Percentiles rank a stretch among this genome's conserved stretches.
phyloP scores from a whole-genome alignment of 2,888 invertebrate genomes.

The Epistrophella euchroma region DNA sequence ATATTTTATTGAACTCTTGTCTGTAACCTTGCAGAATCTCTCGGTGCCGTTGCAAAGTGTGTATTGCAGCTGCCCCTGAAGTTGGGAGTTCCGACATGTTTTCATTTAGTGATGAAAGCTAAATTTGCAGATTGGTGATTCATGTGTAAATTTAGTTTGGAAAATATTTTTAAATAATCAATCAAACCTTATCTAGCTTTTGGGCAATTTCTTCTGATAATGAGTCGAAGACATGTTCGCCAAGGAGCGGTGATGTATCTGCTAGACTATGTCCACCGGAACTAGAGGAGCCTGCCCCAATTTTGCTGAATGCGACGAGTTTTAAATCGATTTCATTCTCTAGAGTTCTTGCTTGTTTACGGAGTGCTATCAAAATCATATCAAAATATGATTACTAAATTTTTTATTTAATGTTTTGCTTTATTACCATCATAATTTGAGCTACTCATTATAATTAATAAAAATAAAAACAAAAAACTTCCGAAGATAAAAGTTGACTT shows the following conservation, averaged over 20 bases:
- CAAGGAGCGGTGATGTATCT: slow-evolving; percentile 93
- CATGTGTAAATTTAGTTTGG: slow-evolving; percentile 10
- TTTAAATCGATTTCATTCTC: slow-evolving; percentile 99
- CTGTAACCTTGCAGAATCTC: slow-evolving; percentile 97
- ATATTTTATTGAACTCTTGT: slow-evolving; percentile 95
- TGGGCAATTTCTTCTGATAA: slow-evolving; percentile 96
- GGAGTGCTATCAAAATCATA: slow-evolving; percentile 87
- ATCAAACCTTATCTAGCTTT: slow-evolving; percentile 89
- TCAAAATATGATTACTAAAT: background rate
- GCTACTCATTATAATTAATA: slow-evolving; percentile 51
- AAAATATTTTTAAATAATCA: background rate
- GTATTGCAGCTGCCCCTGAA: slow-evolving; percentile 93
- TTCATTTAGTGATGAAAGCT: slow-evolving; percentile 91
- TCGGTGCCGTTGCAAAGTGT: slow-evolving; percentile 96
- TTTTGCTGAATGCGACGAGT: slow-evolving; percentile 96
- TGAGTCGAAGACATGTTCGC: slow-evolving; percentile 96
- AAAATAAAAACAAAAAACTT: slow-evolving; percentile 52
- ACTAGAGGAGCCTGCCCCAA: slow-evolving; percentile 88
- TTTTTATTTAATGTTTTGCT: slow-evolving; percentile 1
- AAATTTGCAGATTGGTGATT: slow-evolving; percentile 10
- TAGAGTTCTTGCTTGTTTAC: slow-evolving; percentile 95
- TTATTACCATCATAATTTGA: slow-evolving; percentile 68
- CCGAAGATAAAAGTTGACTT: background rate
- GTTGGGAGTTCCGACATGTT: slow-evolving; percentile 93
- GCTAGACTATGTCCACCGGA: slow-evolving; percentile 80